Evolutionary conservation across 2,797 vertebrate genomes (phyloP), one percentile per base, ranked within the genome.

Genomic region (Smutsia gigantea): DNA sequence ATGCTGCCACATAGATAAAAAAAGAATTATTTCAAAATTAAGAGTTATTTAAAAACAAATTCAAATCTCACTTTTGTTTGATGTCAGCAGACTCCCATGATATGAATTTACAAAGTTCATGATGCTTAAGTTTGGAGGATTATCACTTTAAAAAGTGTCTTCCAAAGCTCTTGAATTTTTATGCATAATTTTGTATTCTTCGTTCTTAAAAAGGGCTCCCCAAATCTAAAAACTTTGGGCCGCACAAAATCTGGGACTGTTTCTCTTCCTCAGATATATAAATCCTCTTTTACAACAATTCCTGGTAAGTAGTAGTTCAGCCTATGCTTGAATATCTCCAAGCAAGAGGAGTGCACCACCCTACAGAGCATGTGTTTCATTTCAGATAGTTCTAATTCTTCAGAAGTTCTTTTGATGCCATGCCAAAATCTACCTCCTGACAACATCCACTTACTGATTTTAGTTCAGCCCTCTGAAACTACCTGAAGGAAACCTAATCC

Each of bases 401-500:
- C 25, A 79, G 68, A 69, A 88, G 51, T 59, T 78, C 66, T 89
- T 94, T 95, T 93, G 63, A 75, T 79, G 63, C 18, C 5, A 18
- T 89, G 86, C 90, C 87, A 87, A 75, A 93, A 63, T 81, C 72
- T 82, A 81, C 79, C 90, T 90, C n/a, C 27, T 74, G 81, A 90
- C 23, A 63, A 29, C 6, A 92, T 77, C 8, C 64, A 55, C 10
- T 23, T 91, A 89, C 21, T 75, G 68, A 79, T 94, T 34, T 85
- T 34, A 39, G 31, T 89, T 93, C 51, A 95, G 77, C 64, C n/a
- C 61, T 95, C 71, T 83, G 68, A 87, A 94, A 92, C 74, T 31
- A 46, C 11, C 53, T 39, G 64, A 83, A 69, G 42, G 49, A 87
- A 89, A 92, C 71, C 27, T 72, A 79, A 90, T 46, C 19, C 34